A percentile compares a stretch with the other conserved stretches of the same genome.
Evolutionary conservation across 1,140 invertebrate species (phyloP).

Genomic region (Aphis craccivora): DNA sequence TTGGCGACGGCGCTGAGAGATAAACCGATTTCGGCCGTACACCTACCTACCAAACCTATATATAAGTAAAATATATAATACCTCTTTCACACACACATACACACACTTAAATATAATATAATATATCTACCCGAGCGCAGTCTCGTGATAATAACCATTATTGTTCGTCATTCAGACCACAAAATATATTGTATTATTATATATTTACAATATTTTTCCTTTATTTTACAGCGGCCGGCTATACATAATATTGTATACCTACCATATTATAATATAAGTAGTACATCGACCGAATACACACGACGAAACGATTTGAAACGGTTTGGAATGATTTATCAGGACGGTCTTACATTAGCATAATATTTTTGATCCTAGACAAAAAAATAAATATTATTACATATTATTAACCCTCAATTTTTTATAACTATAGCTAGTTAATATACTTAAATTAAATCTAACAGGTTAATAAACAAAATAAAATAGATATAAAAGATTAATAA

Average conservation of each 20-base stretch:
- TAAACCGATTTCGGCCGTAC: constrained; percentile 10
- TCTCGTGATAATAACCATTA: constrained; percentile 7
- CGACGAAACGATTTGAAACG: too few species aligned
- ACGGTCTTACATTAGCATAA: too few species aligned
- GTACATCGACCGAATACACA: background rate
- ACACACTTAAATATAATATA: background rate
- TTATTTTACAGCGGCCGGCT: background rate
- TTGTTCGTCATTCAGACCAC: background rate
- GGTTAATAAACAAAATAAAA: too few species aligned
- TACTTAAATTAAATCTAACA: too few species aligned
- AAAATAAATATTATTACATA: background rate
- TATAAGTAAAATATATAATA: background rate
- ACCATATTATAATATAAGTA: background rate
- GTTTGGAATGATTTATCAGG: background rate
- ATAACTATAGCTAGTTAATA: too few species aligned
- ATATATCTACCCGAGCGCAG: background rate
- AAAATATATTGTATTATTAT: background rate
- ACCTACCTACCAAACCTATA: background rate
- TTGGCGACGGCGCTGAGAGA: background rate
- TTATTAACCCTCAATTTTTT: background rate
- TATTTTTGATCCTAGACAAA: too few species aligned
- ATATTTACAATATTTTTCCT: background rate
- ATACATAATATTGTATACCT: background rate
- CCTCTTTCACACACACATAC: background rate
- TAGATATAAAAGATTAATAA: too few species aligned